Evolutionary conservation across 2,113 vertebrate species (phyloP).

Genomic region (Crotalus helleri): DNA sequence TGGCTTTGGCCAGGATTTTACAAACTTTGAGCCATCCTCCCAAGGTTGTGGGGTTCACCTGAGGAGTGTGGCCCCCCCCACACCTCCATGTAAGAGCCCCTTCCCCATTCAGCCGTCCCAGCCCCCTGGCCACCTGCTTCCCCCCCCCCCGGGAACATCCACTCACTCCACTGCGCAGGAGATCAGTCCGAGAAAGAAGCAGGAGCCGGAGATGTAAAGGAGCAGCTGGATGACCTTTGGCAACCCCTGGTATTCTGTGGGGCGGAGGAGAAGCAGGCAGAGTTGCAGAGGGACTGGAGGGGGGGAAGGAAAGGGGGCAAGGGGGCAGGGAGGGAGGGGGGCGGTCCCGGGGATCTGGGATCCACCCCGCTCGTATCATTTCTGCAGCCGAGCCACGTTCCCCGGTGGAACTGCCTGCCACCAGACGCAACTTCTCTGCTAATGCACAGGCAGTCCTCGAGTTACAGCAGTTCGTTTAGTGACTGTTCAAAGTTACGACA

Average conservation of each 20-base stretch:
- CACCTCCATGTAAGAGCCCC: neutral
- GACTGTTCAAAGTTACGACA: too few relatives aligned
- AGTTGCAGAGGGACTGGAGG: fast-evolving
- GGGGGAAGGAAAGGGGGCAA: fast-evolving
- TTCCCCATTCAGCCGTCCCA: neutral
- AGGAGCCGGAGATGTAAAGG: neutral
- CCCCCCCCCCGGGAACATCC: fast-evolving
- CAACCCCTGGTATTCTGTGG: neutral
- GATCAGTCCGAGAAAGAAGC: neutral
- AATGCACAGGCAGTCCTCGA: too few relatives aligned
- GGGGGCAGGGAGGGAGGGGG: neutral
- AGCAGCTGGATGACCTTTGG: neutral
- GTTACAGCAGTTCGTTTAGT: too few relatives aligned
- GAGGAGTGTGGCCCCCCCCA: neutral
- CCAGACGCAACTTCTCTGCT: neutral
- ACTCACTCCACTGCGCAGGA: constrained; percentile 4
- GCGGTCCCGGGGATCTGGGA: neutral
- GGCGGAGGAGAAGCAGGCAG: fast-evolving
- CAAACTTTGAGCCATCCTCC: neutral
- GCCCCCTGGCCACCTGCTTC: neutral
- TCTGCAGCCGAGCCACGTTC: neutral
- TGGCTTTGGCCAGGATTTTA: neutral
- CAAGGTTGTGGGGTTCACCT: neutral
- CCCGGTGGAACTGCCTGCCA: neutral
- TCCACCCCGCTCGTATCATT: neutral